Percentiles rank a stretch among this genome's conserved stretches.
phyloP scores from a whole-genome alignment of 2,797 vertebrate species.

The Pristis pectinata region DNA sequence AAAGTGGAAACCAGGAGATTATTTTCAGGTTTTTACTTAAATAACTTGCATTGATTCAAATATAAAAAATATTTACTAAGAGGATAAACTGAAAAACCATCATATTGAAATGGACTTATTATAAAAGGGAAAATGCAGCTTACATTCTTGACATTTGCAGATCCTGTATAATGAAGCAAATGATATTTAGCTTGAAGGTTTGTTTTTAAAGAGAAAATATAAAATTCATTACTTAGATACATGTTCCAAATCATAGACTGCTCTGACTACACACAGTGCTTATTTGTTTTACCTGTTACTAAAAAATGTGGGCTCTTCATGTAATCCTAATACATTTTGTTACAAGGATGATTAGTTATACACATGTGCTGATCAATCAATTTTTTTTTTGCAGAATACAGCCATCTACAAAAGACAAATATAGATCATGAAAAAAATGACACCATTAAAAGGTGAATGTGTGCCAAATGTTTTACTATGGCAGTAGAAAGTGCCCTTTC shows the following conservation, averaged over 20 bases:
- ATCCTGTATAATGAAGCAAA: constrained; percentile 20
- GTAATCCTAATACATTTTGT: background rate
- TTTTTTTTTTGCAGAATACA: constrained; percentile 26
- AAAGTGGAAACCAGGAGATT: background rate
- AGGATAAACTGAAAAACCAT: background rate
- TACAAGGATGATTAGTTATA: constrained; percentile 9
- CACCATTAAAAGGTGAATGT: constrained; percentile 36
- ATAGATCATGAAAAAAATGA: constrained; percentile 31
- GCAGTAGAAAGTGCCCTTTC: constrained; percentile 32
- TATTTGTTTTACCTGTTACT: constrained; percentile 32
- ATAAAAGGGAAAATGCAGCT: background rate
- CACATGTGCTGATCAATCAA: constrained; percentile 31
- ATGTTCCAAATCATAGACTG: background rate
- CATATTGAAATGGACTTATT: constrained; percentile 27
- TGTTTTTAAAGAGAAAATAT: constrained; percentile 31
- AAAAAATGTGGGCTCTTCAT: background rate
- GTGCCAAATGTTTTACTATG: constrained; percentile 34
- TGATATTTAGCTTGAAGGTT: constrained; percentile 37
- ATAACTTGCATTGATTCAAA: background rate
- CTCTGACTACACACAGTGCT: constrained; percentile 21
- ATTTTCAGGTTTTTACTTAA: background rate
- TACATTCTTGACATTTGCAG: constrained; percentile 28
- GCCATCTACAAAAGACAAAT: constrained; percentile 37
- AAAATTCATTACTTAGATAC: constrained; percentile 26
- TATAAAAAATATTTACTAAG: constrained; percentile 27